These are phyloP conservation scores for Leptobrachium ailaonicum DNA, from an alignment of 2,113 vertebrate species.

Conservation along the genomic window DNA sequence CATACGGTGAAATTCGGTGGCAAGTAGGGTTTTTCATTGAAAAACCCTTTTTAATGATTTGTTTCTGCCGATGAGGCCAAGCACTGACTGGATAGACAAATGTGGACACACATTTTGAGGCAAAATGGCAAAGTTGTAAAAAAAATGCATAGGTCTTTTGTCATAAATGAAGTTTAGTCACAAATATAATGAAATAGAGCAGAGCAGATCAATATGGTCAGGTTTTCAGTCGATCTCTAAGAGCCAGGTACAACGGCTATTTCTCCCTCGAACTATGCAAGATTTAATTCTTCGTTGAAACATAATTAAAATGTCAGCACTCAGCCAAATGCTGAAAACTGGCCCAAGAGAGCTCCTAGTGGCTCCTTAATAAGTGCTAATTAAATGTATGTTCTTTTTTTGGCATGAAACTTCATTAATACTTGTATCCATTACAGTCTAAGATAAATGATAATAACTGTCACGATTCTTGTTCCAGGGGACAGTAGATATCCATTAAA, in stretches of 20 bases:
- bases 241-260: constrained; percentile 3
- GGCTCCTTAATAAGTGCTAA: constrained; percentile 51
- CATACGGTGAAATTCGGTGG: too few species aligned
- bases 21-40: too few species aligned
- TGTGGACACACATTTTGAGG: too few species aligned
- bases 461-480: constrained; percentile 51
- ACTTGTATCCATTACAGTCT: constrained; percentile 50
- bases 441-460: constrained; percentile 52
- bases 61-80: too few species aligned
- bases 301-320: constrained; percentile 52
- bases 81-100: too few species aligned
- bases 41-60: too few species aligned
- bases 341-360: constrained; percentile 51
- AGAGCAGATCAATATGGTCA: too few species aligned
- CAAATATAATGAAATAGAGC: too few species aligned
- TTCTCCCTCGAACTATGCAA: constrained; percentile 42
- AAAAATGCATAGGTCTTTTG: too few species aligned
- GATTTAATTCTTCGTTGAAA: constrained; percentile 46
- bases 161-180: too few species aligned
- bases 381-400: constrained; percentile 52
- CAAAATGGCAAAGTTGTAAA: too few species aligned
- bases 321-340: constrained; percentile 51
- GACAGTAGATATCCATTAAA: constrained; percentile 51
- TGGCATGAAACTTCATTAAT: constrained; percentile 51
- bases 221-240: not conserved